Evolutionary conservation across 2,888 invertebrate genomes (phyloP).

Genomic region (Calephelis perditalis): DNA sequence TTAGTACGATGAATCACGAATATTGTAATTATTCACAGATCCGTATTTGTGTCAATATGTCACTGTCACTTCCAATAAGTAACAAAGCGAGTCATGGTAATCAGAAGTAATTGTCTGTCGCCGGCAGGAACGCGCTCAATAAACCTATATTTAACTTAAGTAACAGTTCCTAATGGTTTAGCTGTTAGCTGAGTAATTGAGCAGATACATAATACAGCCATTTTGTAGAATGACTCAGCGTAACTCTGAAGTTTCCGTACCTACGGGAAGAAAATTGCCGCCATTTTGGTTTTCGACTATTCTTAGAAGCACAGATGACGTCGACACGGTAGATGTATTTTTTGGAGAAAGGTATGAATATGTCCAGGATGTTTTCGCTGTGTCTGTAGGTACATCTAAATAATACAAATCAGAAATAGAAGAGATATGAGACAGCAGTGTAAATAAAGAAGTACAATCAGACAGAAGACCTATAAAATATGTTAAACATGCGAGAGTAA

Average conservation of each 20-base stretch:
- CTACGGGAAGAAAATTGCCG: neutral
- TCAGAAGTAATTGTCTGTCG: slow-evolving; percentile 9
- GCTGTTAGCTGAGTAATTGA: slow-evolving; percentile 6
- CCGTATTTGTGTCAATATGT: slow-evolving; percentile 3
- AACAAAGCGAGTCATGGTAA: slow-evolving; percentile 10
- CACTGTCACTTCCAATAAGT: slow-evolving; percentile 9
- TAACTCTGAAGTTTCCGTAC: neutral
- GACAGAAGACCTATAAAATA: too few species aligned
- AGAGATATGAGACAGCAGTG: too few species aligned
- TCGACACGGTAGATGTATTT: too few species aligned
- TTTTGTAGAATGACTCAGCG: neutral
- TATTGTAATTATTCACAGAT: neutral
- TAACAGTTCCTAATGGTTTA: slow-evolving; percentile 7
- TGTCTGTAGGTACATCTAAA: too few species aligned
- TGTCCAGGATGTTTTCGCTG: too few species aligned
- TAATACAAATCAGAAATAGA: too few species aligned
- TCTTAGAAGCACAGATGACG: too few species aligned
- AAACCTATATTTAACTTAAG: slow-evolving; percentile 11
- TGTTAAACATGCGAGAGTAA: too few species aligned
- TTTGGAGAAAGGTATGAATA: too few species aligned
- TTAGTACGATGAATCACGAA: too few species aligned
- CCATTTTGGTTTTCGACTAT: neutral
- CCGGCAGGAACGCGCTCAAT: slow-evolving; percentile 7
- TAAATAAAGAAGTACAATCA: too few species aligned
- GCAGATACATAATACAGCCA: slow-evolving; percentile 7